phyloP scores from a whole-genome alignment of 2,888 invertebrate species.

The Hoplodrina blanda region DNA sequence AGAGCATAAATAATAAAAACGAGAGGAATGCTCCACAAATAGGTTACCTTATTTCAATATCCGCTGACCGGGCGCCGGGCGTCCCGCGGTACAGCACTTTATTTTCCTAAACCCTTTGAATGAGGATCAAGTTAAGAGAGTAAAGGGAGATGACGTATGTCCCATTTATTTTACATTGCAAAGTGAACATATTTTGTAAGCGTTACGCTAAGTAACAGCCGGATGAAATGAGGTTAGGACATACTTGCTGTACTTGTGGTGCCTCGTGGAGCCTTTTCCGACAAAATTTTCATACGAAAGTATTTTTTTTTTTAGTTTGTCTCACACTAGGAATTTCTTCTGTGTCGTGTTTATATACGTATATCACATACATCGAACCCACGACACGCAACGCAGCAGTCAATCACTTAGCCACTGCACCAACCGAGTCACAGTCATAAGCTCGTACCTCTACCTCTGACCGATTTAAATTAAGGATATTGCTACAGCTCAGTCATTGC shows the following conservation, averaged over 20 bases:
- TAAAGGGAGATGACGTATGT: constrained; percentile 32
- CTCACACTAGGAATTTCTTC: no score
- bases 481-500: no score
- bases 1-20: constrained; percentile 69
- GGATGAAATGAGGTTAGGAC: not conserved
- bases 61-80: constrained; percentile 77
- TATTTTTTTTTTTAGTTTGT: no score
- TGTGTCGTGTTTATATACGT: no score
- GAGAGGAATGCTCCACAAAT: constrained; percentile 61
- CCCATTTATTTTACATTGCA: constrained; percentile 32
- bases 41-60: constrained; percentile 80
- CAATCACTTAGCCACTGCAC: no score
- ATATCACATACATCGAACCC: no score
- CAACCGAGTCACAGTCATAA: no score
- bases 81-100: constrained; percentile 69
- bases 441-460: no score
- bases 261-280: not conserved
- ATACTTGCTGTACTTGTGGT: not conserved
- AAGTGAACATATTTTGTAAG: constrained; percentile 26
- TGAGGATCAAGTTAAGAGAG: constrained; percentile 41
- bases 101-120: constrained; percentile 71
- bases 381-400: no score
- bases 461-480: no score
- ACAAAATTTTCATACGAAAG: no score
- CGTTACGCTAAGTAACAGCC: constrained; percentile 5